These are phyloP conservation scores for Anthopleura xanthogrammica DNA, from an alignment of 92 coral and sea anemone species.

Conservation along the genomic window DNA sequence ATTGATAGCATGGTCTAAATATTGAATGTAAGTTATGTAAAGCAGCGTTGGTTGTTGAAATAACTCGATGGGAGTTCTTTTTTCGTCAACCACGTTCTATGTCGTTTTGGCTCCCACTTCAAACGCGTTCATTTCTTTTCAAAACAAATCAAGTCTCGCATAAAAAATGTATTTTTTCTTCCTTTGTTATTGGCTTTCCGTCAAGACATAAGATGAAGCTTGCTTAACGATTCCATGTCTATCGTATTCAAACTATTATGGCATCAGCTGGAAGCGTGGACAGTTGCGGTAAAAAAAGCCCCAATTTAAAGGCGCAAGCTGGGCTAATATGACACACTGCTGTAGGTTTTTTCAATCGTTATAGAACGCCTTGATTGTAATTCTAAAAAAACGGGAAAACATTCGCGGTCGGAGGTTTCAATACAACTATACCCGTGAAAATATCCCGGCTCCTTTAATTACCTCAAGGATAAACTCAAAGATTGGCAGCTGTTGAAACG, in stretches of 20 bases:
- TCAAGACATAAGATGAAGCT: not conserved
- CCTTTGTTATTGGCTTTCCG: not conserved
- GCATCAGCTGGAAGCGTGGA: not conserved
- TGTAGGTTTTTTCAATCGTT: not conserved
- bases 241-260: not conserved
- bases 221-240: not conserved
- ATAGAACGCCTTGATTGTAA: not conserved
- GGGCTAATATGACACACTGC: not conserved
- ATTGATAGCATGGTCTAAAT: conserved; percentile 19
- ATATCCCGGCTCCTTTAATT: conserved; percentile 19
- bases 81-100: not conserved
- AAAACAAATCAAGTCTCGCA: not conserved
- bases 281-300: not conserved
- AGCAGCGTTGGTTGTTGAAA: conserved; percentile 2
- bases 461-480: conserved; percentile 5
- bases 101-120: not conserved
- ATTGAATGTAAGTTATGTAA: conserved; percentile 20
- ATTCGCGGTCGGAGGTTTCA: not conserved
- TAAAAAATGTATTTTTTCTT: not conserved
- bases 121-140: not conserved
- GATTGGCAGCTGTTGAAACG: conserved; percentile 27
- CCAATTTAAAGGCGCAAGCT: not conserved
- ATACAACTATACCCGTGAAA: not conserved
- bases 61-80: not conserved
- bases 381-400: not conserved